These are phyloP conservation scores for Macrotis lagotis DNA, from an alignment of 2,113 vertebrate species.

Conservation along the genomic window DNA sequence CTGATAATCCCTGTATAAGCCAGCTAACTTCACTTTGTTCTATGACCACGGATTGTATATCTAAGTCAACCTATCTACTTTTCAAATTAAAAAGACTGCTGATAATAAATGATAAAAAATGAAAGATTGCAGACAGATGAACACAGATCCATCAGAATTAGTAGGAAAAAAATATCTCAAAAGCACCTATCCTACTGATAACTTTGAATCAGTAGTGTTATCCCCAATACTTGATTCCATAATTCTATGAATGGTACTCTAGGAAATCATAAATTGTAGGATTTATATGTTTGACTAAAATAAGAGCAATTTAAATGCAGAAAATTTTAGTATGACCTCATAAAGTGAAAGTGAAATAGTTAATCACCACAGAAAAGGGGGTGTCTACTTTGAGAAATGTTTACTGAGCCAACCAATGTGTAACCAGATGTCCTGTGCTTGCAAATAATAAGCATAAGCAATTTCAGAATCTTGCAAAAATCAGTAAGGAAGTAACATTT, in stretches of 20 bases:
- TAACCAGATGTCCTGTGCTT: not conserved
- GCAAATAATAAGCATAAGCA: slow-evolving; percentile 3
- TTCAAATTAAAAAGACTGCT: not conserved
- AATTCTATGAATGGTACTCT: not conserved
- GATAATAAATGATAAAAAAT: not conserved
- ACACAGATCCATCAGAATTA: not conserved
- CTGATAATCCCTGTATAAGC: not conserved
- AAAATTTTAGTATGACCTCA: not conserved
- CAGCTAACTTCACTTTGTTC: not conserved
- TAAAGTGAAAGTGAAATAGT: not conserved
- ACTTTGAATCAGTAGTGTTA: not conserved
- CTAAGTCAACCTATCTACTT: not conserved
- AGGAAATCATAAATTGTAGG: not conserved
- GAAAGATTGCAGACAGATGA: not conserved
- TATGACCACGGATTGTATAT: not conserved
- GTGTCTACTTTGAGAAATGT: not conserved
- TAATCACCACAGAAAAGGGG: not conserved
- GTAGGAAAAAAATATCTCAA: not conserved
- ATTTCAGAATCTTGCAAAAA: slow-evolving; percentile 26
- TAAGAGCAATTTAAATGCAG: not conserved
- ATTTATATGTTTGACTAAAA: slow-evolving; percentile 2
- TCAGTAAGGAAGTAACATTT: slow-evolving; percentile 8
- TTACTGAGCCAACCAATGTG: not conserved
- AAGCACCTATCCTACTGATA: not conserved
- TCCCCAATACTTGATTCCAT: not conserved